These are phyloP conservation scores for Tachyglossus aculeatus DNA, from an alignment of 2,797 vertebrate genomes.

Conservation along the genomic window DNA sequence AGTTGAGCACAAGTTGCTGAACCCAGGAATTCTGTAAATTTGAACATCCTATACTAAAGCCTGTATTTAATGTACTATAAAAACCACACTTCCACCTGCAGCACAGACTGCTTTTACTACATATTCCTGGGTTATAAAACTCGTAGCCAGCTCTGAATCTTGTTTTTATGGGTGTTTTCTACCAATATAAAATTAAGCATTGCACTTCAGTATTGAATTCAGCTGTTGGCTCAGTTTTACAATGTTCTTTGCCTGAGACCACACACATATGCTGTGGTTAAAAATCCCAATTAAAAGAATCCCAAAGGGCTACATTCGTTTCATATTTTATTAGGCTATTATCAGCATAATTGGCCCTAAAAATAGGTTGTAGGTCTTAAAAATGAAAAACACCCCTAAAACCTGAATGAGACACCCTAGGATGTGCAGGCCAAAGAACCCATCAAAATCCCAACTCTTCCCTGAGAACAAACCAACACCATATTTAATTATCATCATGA, in stretches of 20 bases:
- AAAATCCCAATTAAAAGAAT: conserved; percentile 7
- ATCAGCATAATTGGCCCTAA: not conserved
- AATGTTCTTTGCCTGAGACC: not conserved
- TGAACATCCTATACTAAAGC: no score
- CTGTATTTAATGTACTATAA: no score
- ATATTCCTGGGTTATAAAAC: not conserved
- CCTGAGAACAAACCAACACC: not conserved
- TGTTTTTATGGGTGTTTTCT: conserved; percentile 4
- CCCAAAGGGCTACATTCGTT: conserved; percentile 5
- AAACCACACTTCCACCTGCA: not conserved
- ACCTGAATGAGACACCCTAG: not conserved
- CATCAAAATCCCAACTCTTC: conserved; percentile 6
- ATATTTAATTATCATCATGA: not conserved
- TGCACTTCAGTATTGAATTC: not conserved
- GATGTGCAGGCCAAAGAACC: not conserved
- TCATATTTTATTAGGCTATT: conserved; percentile 22
- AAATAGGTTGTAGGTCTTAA: not conserved
- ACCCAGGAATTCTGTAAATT: no score
- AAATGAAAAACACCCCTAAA: not conserved
- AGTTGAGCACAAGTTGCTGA: no score
- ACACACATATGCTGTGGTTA: not conserved
- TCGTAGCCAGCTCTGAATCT: conserved; percentile 14
- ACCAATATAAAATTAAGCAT: conserved; percentile 22
- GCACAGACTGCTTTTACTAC: conserved; percentile 16
- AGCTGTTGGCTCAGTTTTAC: conserved; percentile 12